Evolutionary conservation across 2,113 vertebrate genomes (phyloP), one percentile per base, ranked within the genome.

Genomic region (Nannospalax galili): DNA sequence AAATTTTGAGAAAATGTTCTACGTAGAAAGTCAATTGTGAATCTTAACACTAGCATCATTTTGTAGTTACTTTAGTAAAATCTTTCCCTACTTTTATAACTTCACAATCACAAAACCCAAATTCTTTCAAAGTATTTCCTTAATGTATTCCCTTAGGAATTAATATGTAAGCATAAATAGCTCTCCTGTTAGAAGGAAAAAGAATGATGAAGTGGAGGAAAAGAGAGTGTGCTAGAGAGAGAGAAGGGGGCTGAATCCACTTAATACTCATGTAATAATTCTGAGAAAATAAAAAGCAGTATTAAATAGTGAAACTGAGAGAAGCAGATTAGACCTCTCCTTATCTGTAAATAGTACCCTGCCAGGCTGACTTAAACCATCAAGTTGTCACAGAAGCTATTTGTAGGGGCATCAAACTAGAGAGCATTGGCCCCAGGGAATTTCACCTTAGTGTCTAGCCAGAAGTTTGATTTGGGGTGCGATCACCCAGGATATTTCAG

Each of bases 131-230:
- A 42, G 2, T 65, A 16, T 37, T 30, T 80, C 65, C 32, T 79
- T 62, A 19, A 22, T 56, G 3, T 9, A 1, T 30, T 45, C 16
- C 30, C 84, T 75, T 78, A n/a, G 64, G 22, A 45, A 69, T 56
- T 52, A 81, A 58, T 7, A 73, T 72, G 48, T n/a, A 40, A 86
- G 30, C 2, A 3, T 3, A 65, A 40, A 17, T 35, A 20, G 6
- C 6, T 40, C 3, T 24, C 14, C 1, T 7, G 11, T 65, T 12
- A 26, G 17, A 48, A 40, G 4, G 17, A 1, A 72, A 14, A 60
- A 6, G 10, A 3, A 35, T 5, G 11, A 1, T 3, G 15, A 5
- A 17, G 19, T 4, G 24, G 3, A 52, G 2, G 48, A 7, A 52
- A 0, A 37, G 24, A 10, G 0, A 3, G 8, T 30, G 0, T 15